These are phyloP conservation scores for Calcarius ornatus DNA, from an alignment of 2,113 vertebrate genomes.

Conservation along the genomic window DNA sequence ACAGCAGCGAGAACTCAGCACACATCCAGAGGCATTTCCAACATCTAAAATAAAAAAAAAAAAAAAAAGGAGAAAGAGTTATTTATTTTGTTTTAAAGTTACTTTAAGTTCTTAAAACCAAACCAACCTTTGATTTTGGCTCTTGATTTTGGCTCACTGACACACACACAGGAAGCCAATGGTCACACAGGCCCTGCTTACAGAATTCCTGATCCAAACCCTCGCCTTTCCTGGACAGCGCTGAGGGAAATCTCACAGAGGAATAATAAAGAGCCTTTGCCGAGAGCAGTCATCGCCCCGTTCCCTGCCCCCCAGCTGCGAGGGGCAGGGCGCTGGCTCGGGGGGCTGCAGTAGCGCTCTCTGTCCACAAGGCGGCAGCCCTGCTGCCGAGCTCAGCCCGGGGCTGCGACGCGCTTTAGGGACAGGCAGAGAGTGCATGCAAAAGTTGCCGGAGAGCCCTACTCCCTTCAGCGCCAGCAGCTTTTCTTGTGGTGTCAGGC, in stretches of 20 bases:
- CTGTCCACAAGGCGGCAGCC: background rate
- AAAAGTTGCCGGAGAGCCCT: background rate
- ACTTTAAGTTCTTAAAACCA: background rate
- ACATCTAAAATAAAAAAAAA: background rate
- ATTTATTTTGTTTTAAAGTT: background rate
- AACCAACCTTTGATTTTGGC: background rate
- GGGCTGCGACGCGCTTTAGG: too few relatives aligned
- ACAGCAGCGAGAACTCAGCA: background rate
- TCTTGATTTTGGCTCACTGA: background rate
- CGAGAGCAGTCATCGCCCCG: background rate
- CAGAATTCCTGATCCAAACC: background rate
- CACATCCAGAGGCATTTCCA: background rate
- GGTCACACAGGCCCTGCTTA: background rate
- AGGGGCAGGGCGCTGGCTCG: background rate
- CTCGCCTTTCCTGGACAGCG: background rate
- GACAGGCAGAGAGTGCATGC: background rate
- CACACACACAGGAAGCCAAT: background rate
- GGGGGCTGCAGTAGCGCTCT: background rate
- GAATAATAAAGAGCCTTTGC: background rate
- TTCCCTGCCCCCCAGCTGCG: too few relatives aligned
- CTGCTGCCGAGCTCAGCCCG: background rate
- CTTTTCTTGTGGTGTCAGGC: background rate
- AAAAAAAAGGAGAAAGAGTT: background rate
- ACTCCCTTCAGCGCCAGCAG: background rate
- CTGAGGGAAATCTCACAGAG: background rate